phyloP scores from a whole-genome alignment of 37 sponge, comb jelly and placozoan species.

The Halisarca cf. caerulea region DNA sequence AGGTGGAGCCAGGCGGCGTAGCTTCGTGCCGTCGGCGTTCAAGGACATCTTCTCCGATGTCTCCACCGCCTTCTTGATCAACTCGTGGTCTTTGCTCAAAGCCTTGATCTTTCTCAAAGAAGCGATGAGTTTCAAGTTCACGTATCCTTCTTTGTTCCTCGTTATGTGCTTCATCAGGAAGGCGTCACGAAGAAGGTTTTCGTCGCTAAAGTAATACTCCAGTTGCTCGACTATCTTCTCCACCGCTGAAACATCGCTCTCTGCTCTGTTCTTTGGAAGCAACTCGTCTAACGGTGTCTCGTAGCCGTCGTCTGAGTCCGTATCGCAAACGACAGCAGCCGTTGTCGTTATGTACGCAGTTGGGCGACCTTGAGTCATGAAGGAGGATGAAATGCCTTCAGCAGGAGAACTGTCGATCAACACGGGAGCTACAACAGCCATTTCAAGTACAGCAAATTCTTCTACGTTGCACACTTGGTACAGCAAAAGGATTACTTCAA shows the following conservation, averaged over 20 bases:
- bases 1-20: slow-evolving; percentile 60
- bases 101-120: slow-evolving; percentile 87
- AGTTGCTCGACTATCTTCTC: slow-evolving; percentile 74
- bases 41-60: slow-evolving; percentile 60
- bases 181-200: slow-evolving; percentile 85
- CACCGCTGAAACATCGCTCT: slow-evolving; percentile 35
- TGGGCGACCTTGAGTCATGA: not conserved
- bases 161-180: slow-evolving; percentile 92
- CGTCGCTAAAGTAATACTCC: slow-evolving; percentile 97
- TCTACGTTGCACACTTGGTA: not conserved
- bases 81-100: slow-evolving; percentile 79
- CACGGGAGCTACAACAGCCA: slow-evolving; percentile 12
- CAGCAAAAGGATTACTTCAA: not conserved
- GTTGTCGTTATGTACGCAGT: not conserved
- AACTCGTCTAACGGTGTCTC: slow-evolving; percentile 38
- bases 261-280: not conserved
- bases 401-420: not conserved
- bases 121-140: slow-evolving; percentile 87
- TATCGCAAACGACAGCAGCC: not conserved
- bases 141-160: slow-evolving; percentile 84
- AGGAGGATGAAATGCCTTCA: not conserved
- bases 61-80: slow-evolving; percentile 54
- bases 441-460: not conserved
- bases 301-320: slow-evolving; percentile 69
- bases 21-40: slow-evolving; percentile 81